These are phyloP conservation scores for Periplaneta americana DNA, from an alignment of 1,140 invertebrate species.

Conservation along the genomic window DNA sequence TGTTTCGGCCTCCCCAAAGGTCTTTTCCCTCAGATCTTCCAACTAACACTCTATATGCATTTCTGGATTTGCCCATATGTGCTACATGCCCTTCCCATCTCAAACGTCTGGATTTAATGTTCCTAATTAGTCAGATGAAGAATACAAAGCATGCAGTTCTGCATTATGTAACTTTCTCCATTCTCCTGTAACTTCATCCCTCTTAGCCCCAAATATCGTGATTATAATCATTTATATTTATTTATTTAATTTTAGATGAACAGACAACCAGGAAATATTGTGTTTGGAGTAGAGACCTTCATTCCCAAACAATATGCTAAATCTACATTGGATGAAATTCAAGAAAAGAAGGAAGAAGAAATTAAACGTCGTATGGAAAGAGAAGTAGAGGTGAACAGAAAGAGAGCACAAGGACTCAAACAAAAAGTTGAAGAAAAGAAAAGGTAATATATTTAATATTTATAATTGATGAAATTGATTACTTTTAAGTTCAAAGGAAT, in stretches of 20 bases:
- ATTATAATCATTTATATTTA: too few relatives aligned
- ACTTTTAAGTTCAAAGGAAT: not conserved
- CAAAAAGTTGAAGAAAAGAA: not conserved
- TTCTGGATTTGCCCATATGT: too few relatives aligned
- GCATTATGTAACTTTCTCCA: too few relatives aligned
- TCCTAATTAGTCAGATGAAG: too few relatives aligned
- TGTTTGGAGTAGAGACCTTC: not conserved
- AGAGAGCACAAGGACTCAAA: not conserved
- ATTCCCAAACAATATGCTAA: not conserved
- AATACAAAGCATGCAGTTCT: too few relatives aligned
- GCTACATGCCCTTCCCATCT: too few relatives aligned
- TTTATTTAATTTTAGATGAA: not conserved
- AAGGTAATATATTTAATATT: not conserved
- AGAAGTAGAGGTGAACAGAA: not conserved
- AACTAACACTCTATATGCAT: too few relatives aligned
- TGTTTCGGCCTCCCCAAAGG: too few relatives aligned
- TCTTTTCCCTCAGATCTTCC: too few relatives aligned
- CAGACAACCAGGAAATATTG: not conserved
- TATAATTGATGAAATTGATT: not conserved
- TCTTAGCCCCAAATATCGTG: too few relatives aligned
- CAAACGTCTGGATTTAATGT: too few relatives aligned
- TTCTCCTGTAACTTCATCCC: too few relatives aligned
- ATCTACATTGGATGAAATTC: not conserved
- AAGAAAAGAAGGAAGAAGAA: not conserved
- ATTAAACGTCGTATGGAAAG: not conserved